A percentile compares a stretch with the other conserved stretches of the same genome.
These are phyloP conservation scores for Campoletis sonorensis DNA, from an alignment of 1,140 invertebrate genomes.

Conservation along the genomic window DNA sequence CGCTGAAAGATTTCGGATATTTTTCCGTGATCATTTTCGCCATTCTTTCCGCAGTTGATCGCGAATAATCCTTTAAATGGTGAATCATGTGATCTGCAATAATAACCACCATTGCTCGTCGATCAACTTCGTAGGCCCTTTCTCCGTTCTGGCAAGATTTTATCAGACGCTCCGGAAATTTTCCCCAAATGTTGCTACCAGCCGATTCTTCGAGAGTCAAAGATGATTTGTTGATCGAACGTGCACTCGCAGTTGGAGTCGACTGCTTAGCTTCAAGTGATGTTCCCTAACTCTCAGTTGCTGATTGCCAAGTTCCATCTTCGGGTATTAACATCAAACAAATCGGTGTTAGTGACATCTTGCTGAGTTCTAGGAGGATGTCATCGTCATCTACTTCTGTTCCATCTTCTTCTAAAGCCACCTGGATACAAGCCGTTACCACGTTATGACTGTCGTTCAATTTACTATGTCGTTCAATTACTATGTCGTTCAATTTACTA, in stretches of 20 bases:
- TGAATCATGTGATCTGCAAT: conserved; percentile 43
- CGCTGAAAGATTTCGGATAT: conserved; percentile 37
- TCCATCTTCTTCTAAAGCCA: conserved; percentile 38
- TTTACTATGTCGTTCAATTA: no score
- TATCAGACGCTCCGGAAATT: conserved; percentile 19
- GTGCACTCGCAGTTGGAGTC: neutral
- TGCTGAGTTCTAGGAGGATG: conserved; percentile 23
- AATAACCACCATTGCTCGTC: conserved; percentile 2
- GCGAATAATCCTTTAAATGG: conserved; percentile 23
- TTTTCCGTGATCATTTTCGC: conserved; percentile 17
- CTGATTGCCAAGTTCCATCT: neutral
- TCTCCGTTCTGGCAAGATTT: neutral
- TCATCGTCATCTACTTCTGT: conserved; percentile 34
- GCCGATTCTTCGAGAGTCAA: neutral
- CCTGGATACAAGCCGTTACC: conserved; percentile 18
- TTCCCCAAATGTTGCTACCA: conserved; percentile 16
- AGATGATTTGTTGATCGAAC: no score
- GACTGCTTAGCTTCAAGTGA: neutral
- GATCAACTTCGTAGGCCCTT: neutral
- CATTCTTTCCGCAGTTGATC: conserved; percentile 22
- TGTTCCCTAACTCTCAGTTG: neutral
- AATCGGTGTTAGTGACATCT: neutral
- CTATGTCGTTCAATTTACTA: no score
- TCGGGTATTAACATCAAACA: neutral
- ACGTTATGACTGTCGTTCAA: neutral